A percentile compares a stretch with the other conserved stretches of the same genome.
Conservation (phyloP, 2,797 vertebrate species). For the Megalops cyprinoides region DNA sequence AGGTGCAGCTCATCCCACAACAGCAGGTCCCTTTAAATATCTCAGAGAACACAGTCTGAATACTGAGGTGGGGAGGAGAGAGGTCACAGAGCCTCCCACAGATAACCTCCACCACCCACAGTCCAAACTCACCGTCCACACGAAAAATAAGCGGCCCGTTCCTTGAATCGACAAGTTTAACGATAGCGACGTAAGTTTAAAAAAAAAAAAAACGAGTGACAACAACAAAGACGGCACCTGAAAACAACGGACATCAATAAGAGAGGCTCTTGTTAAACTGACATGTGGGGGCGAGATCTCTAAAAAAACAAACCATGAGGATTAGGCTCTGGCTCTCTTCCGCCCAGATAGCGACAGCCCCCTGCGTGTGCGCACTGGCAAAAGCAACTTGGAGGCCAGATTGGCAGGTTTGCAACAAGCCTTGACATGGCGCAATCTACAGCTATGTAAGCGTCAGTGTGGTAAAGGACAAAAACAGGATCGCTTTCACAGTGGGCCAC, state of each 20-base stretch:
- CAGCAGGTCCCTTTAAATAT: conserved; percentile 66
- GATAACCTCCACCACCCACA: conserved; percentile 54
- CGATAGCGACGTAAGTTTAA: conserved; percentile 26
- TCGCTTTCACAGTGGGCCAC: conserved; percentile 5
- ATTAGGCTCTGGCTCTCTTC: conserved; percentile 24
- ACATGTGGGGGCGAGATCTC: conserved; percentile 46
- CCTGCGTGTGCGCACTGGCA: not conserved
- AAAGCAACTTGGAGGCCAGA: conserved; percentile 37
- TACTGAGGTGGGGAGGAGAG: not conserved
- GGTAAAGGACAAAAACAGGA: conserved; percentile 32
- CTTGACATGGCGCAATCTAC: conserved; percentile 39
- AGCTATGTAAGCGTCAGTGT: conserved; percentile 32
- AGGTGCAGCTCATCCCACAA: conserved; percentile 60
- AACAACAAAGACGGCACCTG: conserved; percentile 24
- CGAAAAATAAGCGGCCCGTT: conserved; percentile 52
- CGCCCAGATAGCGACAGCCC: conserved; percentile 39
- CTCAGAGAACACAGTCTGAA: conserved; percentile 45
- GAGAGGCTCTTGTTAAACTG: conserved; percentile 60
- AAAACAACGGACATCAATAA: conserved; percentile 49
- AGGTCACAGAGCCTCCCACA: conserved; percentile 36
- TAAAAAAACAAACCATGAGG: conserved; percentile 46
- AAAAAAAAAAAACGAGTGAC: not conserved
- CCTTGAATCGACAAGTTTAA: conserved; percentile 60
- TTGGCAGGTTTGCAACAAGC: conserved; percentile 53
- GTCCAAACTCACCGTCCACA: conserved; percentile 51